Conservation (phyloP, 2,113 vertebrate genomes). For the Micromys minutus region DNA sequence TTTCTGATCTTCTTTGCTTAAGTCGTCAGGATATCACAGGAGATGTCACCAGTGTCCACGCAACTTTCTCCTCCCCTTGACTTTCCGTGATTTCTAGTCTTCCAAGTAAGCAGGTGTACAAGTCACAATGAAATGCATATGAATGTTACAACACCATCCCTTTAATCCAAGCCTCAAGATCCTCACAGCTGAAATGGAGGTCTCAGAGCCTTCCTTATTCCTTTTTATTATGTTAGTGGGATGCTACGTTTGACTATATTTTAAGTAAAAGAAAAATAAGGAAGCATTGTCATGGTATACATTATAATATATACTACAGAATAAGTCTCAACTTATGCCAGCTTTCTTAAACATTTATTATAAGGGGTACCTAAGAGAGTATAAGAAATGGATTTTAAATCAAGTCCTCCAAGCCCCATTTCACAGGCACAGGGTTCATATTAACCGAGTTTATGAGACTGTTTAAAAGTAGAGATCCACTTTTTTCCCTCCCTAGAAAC, state of each 20-base stretch:
- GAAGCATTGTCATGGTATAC: not conserved
- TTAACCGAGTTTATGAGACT: not conserved
- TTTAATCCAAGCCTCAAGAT: constrained; percentile 33
- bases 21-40: constrained; percentile 67
- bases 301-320: not conserved
- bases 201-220: not conserved
- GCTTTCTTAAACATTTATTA: not conserved
- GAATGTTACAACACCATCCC: not conserved
- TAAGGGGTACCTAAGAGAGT: not conserved
- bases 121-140: constrained; percentile 32
- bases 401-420: not conserved
- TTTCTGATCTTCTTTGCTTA: constrained; percentile 73
- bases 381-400: not conserved
- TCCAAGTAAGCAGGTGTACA: constrained; percentile 66
- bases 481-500: not conserved
- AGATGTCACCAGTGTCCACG: constrained; percentile 54
- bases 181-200: not conserved
- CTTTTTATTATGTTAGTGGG: not conserved
- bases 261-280: not conserved
- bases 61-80: constrained; percentile 1
- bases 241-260: not conserved
- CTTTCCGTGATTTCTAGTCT: not conserved
- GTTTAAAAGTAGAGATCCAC: not conserved
- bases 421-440: not conserved
- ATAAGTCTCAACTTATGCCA: not conserved